Percentiles rank a stretch among this genome's conserved stretches.
Conservation (phyloP, 2,888 invertebrate species). For the Arge pagana region DNA sequence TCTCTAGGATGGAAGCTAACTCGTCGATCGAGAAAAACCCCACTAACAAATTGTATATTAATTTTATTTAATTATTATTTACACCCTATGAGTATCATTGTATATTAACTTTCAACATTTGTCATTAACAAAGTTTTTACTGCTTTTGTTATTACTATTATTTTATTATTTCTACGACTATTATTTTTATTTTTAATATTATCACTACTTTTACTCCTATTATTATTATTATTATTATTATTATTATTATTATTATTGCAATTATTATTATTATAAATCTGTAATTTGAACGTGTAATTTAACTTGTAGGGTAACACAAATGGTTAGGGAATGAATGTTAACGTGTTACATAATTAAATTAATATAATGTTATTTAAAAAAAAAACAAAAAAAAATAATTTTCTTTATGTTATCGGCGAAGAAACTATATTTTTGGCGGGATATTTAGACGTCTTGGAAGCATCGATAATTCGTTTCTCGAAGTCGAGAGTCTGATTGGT, state of each 20-base stretch:
- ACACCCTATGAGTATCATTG: no score
- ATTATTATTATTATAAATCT: constrained; percentile 3
- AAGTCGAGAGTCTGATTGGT: no score
- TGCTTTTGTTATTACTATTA: no score
- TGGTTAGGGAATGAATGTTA: constrained; percentile 13
- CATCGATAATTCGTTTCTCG: no score
- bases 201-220: not conserved
- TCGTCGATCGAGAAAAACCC: not conserved
- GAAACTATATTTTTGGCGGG: no score
- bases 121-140: no score
- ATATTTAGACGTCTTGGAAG: no score
- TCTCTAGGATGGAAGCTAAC: not conserved
- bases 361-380: constrained; percentile 18
- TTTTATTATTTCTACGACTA: constrained; percentile 3
- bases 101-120: no score
- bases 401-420: no score
- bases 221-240: not conserved
- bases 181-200: constrained; percentile 7
- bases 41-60: not conserved
- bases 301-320: constrained; percentile 6
- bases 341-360: constrained; percentile 13
- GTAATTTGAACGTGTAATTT: constrained; percentile 12
- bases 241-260: not conserved
- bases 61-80: not conserved
- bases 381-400: no score